These are phyloP conservation scores for Gonioctena quinquepunctata DNA, from an alignment of 1,140 invertebrate species.

Conservation along the genomic window DNA sequence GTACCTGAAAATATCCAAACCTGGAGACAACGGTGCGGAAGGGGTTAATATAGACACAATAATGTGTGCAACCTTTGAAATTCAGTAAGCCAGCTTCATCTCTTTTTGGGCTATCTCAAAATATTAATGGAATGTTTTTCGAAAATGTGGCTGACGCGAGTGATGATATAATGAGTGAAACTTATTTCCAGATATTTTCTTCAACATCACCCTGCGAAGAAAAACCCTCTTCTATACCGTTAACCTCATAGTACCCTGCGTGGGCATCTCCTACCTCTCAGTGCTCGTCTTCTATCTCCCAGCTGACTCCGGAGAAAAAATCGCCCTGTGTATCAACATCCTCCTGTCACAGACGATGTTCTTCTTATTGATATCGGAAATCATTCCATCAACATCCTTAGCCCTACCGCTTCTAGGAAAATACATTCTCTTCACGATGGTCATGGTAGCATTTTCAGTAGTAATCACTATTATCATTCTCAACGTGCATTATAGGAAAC, in stretches of 20 bases:
- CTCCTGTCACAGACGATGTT: constrained; percentile 99
- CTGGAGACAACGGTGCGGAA: no score
- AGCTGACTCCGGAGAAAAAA: constrained; percentile 98
- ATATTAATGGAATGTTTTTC: no score
- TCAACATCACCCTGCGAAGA: constrained; percentile 93
- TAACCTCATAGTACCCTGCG: constrained; percentile 92
- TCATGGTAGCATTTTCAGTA: constrained; percentile 94
- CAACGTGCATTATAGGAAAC: constrained; percentile 99
- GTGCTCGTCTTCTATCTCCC: constrained; percentile 97
- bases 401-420: constrained; percentile 97
- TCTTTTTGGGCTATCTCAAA: no score
- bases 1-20: no score
- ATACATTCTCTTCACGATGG: constrained; percentile 98
- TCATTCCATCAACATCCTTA: constrained; percentile 97
- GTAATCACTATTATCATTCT: constrained; percentile 96
- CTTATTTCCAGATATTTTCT: constrained; percentile 96
- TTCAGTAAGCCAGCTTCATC: no score
- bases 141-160: no score
- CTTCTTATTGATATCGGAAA: constrained; percentile 95
- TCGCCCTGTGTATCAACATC: constrained; percentile 97
- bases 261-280: constrained; percentile 89
- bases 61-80: no score
- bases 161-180: no score
- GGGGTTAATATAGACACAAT: no score
- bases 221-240: constrained; percentile 97